Conservation (phyloP, 1,140 invertebrate genomes). For the Solenopsis fugax region DNA sequence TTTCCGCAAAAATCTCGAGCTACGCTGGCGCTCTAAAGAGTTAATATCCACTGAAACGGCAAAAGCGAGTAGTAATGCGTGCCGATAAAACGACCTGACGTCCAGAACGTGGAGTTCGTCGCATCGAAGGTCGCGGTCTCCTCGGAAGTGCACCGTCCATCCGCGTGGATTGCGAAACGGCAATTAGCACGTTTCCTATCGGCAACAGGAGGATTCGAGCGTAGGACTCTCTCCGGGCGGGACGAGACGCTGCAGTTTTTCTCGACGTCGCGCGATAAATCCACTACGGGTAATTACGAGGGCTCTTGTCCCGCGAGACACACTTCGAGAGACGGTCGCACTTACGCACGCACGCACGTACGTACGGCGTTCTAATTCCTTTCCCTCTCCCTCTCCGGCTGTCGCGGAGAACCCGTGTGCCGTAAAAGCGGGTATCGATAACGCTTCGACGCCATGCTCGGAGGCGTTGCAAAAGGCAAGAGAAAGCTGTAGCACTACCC, state of each 20-base stretch:
- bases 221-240: background rate
- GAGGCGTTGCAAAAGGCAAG: constrained; percentile 69
- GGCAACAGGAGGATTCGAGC: background rate
- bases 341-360: background rate
- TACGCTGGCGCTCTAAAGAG: background rate
- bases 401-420: background rate
- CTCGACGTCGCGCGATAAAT: constrained; percentile 41
- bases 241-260: background rate
- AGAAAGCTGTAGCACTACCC: constrained; percentile 73
- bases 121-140: too few relatives aligned
- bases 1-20: constrained; percentile 20
- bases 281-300: constrained; percentile 33
- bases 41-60: constrained; percentile 16
- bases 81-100: constrained; percentile 9
- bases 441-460: constrained; percentile 62
- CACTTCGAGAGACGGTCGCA: constrained; percentile 4
- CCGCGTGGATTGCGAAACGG: too few relatives aligned
- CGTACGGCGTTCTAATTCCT: constrained; percentile 35
- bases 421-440: constrained; percentile 59
- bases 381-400: background rate
- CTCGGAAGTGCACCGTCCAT: too few relatives aligned
- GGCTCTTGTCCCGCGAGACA: constrained; percentile 36
- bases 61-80: background rate
- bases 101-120: background rate
- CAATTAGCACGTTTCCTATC: background rate